These are phyloP conservation scores for Macaria liturata DNA, from an alignment of 2,888 invertebrate genomes.

Conservation along the genomic window DNA sequence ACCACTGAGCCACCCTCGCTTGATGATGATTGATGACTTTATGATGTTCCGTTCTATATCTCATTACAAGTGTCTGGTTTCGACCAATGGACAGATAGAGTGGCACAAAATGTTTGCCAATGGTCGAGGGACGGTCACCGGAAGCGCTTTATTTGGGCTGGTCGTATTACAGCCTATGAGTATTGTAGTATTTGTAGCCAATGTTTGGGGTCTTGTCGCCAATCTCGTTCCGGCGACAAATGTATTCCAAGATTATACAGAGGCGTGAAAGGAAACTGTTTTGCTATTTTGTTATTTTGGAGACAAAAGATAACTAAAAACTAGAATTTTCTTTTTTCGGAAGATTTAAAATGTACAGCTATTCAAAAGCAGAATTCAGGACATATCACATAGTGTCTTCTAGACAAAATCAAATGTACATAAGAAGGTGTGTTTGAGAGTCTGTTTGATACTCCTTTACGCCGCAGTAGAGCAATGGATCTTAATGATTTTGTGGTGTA, in stretches of 20 bases:
- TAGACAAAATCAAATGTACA: no score
- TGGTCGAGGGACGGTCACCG: slow-evolving; percentile 29
- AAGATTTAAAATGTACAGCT: no score
- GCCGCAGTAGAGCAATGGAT: no score
- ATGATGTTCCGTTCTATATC: not conserved
- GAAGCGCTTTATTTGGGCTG: slow-evolving; percentile 34
- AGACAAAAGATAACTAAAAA: no score
- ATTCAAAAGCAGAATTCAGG: no score
- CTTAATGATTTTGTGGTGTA: no score
- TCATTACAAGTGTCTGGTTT: slow-evolving; percentile 7
- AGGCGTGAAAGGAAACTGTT: slow-evolving; percentile 13
- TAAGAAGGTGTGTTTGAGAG: no score
- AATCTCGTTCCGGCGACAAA: slow-evolving; percentile 15
- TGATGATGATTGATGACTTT: no score
- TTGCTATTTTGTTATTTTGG: not conserved
- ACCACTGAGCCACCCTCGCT: no score
- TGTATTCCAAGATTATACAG: slow-evolving; percentile 8
- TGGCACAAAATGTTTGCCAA: slow-evolving; percentile 37
- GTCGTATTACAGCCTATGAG: slow-evolving; percentile 25
- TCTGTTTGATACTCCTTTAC: no score
- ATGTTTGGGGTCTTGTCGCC: slow-evolving; percentile 23
- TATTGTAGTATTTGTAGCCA: slow-evolving; percentile 16
- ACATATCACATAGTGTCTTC: no score
- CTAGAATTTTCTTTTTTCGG: no score
- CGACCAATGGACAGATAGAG: slow-evolving; percentile 36